These are phyloP conservation scores for Protonemura montana DNA, from an alignment of 2,888 invertebrate genomes.

Conservation along the genomic window DNA sequence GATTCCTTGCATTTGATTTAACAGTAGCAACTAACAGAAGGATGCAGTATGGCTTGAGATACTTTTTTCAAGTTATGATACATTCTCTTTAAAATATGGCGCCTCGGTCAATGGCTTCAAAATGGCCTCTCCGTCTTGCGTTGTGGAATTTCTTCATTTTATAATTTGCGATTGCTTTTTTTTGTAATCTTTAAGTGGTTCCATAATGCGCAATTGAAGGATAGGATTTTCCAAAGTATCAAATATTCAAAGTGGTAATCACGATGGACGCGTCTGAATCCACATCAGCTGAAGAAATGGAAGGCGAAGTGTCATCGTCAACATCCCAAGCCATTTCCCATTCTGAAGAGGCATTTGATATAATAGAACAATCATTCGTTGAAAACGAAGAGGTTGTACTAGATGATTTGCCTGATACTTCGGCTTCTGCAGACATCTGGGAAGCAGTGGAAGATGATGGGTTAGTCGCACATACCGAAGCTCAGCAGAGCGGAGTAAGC, in stretches of 20 bases:
- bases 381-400: conserved; percentile 2
- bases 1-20: too few relatives aligned
- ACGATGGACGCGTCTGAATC: conserved; percentile 36
- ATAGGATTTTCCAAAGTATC: neutral
- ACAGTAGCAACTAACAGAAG: too few relatives aligned
- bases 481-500: conserved; percentile 20
- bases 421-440: conserved; percentile 2
- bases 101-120: neutral
- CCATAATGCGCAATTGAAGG: neutral
- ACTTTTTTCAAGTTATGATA: too few relatives aligned
- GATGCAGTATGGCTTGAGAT: too few relatives aligned
- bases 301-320: conserved; percentile 35
- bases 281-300: conserved; percentile 30
- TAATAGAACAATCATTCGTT: conserved; percentile 13
- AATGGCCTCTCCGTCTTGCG: neutral
- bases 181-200: neutral
- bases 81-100: neutral
- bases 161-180: neutral
- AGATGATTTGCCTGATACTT: conserved; percentile 38
- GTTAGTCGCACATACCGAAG: conserved; percentile 21
- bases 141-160: neutral
- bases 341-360: conserved; percentile 18
- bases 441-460: conserved; percentile 28
- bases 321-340: conserved; percentile 24
- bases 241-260: neutral